Base-by-base conservation (phyloP, 2,888 invertebrate genomes). In the Piscicola geometra region DNA sequence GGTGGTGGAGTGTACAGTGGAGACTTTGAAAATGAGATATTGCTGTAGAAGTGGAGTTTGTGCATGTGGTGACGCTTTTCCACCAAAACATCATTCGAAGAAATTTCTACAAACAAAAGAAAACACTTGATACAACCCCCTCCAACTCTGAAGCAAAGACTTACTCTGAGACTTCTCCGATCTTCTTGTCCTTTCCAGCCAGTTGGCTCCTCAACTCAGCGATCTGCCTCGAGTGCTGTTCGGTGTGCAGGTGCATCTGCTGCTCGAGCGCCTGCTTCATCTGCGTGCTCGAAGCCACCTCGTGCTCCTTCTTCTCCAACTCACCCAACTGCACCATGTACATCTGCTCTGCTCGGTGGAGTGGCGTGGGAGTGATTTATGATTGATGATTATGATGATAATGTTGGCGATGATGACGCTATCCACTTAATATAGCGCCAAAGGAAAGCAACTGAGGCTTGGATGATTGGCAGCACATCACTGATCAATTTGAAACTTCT, bases 201-300 rank as follows among this genome's bases (percentile, higher is more conserved):
- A 99, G 93, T 87, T 99, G 97, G 87, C 97, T 96, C 76, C 98
- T 88, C 79, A 99, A 89, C 77, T 91, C 90, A 47, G 93, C 91
- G 71, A 99, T 83, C 88, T 96, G 96, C 87, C 94, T 93, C 83
- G 94, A 93, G 87, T 98, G 97, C 75, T 91, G 92, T 82, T 92
- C 92, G 78, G 95, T 90, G 81, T 97, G 89, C 83, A 93, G 92
- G 86, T 95, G 94, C 90, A 98, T 92, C 87, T 97, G 96, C 80
- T 92, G 90, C 86, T 96, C 95, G 80, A 96, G 89, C 80, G 94
- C 94, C 77, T 92, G 90, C 83, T 94, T 90, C 81, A 87, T 84
- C 79, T 86, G 84, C 71, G 83, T 83, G 32, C 85, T 84, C 25
- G 83, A 81, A 76, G 83, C 83, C 75, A 85, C 81, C 76, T 83